A percentile compares a stretch with the other conserved stretches of the same genome.
Conservation (phyloP, 2,113 vertebrate genomes). For the Sarotherodon lohbergeri region DNA sequence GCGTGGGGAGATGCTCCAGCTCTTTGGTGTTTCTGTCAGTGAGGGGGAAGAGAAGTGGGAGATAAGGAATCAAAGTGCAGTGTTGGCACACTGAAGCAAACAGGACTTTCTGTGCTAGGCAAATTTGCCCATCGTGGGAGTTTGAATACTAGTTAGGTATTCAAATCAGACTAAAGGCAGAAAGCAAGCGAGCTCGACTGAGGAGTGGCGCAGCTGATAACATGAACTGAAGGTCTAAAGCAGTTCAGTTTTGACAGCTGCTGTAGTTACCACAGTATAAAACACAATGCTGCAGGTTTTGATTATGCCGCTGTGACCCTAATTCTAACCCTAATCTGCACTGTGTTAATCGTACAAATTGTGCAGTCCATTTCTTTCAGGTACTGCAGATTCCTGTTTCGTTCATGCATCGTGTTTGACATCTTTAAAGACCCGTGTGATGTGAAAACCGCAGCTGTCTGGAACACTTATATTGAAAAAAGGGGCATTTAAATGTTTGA, state of each 20-base stretch:
- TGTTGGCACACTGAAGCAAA: not conserved
- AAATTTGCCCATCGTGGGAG: not conserved
- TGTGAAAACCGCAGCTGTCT: not conserved
- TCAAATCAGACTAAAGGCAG: slow-evolving; percentile 21
- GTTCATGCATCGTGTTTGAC: not conserved
- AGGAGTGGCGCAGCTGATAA: not conserved
- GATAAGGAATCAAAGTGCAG: not conserved
- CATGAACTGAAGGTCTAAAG: not conserved
- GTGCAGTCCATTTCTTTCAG: not conserved
- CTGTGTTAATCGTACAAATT: not conserved
- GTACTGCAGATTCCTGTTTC: not conserved
- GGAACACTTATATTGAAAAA: not conserved
- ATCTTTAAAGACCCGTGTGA: not conserved
- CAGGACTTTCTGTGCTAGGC: not conserved
- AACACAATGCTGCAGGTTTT: not conserved
- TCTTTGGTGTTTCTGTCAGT: not conserved
- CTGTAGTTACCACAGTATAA: not conserved
- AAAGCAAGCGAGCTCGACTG: not conserved
- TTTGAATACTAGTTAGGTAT: slow-evolving; percentile 38
- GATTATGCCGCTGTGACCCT: slow-evolving; percentile 15
- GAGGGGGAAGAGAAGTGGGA: not conserved
- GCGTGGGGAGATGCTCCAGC: not conserved
- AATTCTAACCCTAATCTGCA: not conserved
- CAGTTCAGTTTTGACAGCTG: not conserved
- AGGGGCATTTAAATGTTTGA: not conserved